Percentiles rank a stretch among this genome's conserved stretches.
Conservation (phyloP, 2,113 vertebrate species). For the Oreochromis tanganicae region DNA sequence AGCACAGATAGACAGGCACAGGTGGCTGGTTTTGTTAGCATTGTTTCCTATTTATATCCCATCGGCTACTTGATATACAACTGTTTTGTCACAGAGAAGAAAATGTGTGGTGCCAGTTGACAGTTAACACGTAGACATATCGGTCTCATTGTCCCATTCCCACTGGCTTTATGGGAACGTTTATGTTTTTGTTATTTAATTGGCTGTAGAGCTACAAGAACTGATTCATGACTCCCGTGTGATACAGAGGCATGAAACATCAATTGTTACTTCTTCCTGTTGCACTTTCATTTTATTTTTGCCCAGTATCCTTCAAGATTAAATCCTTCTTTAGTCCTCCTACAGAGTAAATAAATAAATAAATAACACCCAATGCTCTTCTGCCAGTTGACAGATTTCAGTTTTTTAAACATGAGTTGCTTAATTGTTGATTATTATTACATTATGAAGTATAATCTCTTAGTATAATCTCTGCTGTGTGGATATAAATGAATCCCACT, state of each 20-base stretch:
- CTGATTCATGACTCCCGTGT: neutral
- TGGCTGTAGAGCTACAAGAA: neutral
- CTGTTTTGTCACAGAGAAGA: constrained; percentile 20
- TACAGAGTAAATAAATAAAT: neutral
- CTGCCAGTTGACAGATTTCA: neutral
- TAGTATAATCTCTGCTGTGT: neutral
- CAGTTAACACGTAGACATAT: neutral
- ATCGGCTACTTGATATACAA: constrained; percentile 14
- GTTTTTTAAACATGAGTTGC: neutral
- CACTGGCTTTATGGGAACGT: neutral
- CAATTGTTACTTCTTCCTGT: neutral
- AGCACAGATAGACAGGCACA: constrained; percentile 59
- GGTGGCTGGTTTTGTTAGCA: constrained; percentile 60
- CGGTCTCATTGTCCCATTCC: neutral
- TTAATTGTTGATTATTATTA: neutral
- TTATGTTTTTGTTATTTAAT: neutral
- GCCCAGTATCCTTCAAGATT: neutral
- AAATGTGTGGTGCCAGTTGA: neutral
- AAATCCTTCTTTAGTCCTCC: neutral
- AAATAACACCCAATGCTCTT: neutral
- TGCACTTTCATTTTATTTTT: neutral
- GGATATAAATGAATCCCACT: neutral
- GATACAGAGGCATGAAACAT: neutral
- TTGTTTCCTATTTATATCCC: constrained; percentile 76
- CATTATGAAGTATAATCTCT: neutral